A percentile compares a stretch with the other conserved stretches of the same genome.
phyloP scores from a whole-genome alignment of 2,888 invertebrate species.

The Platycnemis pennipes region DNA sequence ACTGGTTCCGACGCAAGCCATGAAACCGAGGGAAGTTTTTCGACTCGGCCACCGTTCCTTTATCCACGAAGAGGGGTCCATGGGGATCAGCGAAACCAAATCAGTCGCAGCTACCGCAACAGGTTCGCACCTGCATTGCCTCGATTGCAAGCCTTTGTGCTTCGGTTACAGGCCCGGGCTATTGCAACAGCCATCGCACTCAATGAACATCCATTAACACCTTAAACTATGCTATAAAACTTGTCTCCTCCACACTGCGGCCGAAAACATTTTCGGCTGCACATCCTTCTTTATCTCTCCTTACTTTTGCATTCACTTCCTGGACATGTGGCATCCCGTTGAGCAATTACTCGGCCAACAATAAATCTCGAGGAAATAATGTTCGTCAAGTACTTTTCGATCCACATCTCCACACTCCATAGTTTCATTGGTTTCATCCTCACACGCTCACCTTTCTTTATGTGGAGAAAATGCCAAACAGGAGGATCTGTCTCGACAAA shows the following conservation, averaged over 20 bases:
- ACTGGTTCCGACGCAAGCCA: background rate
- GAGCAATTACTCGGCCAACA: background rate
- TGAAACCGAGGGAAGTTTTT: background rate
- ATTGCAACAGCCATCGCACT: background rate
- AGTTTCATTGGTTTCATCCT: too few species aligned
- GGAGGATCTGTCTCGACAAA: too few species aligned
- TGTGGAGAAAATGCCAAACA: too few species aligned
- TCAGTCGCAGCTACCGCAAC: too few species aligned
- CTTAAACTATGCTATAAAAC: background rate
- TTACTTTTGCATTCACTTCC: background rate
- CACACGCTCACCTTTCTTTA: too few species aligned
- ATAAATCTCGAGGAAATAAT: background rate
- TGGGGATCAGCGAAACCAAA: too few species aligned
- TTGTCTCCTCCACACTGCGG: too few species aligned
- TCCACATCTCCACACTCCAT: too few species aligned
- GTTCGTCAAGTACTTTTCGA: background rate
- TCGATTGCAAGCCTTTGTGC: background rate
- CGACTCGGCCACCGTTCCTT: background rate
- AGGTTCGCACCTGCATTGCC: background rate
- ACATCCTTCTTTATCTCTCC: background rate
- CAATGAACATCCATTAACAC: background rate
- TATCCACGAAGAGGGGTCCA: background rate
- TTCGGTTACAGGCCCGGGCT: background rate
- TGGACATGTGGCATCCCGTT: background rate
- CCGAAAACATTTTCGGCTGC: too few species aligned